Conservation (phyloP, 2,797 vertebrate species). For the Diplodus sargus region DNA sequence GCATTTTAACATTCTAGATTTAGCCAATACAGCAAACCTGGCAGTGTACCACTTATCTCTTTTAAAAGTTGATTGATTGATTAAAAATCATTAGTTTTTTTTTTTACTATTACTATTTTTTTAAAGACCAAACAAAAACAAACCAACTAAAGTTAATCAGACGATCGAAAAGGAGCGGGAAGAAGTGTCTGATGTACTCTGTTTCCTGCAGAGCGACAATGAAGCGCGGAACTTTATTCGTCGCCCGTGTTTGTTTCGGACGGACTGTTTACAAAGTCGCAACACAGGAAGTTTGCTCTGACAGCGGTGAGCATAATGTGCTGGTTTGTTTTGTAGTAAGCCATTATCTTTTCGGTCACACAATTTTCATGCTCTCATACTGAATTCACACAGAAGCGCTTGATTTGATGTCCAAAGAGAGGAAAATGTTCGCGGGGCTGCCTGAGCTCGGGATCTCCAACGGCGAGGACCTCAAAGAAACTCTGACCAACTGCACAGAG, state of each 20-base stretch:
- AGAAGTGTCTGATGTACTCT: neutral
- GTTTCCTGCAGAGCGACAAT: neutral
- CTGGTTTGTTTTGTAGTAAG: neutral
- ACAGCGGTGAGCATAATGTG: neutral
- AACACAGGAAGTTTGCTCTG: slow-evolving; percentile 64
- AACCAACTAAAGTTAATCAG: no score
- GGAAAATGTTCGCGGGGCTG: slow-evolving; percentile 91
- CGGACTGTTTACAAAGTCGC: slow-evolving; percentile 59
- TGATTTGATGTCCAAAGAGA: slow-evolving; percentile 19
- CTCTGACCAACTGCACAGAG: slow-evolving; percentile 97
- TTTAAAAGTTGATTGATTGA: no score
- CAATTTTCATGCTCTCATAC: rapidly evolving
- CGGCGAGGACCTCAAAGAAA: slow-evolving; percentile 97
- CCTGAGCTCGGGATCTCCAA: slow-evolving; percentile 96
- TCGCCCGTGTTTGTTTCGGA: slow-evolving; percentile 41
- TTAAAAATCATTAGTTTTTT: no score
- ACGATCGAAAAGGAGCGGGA: no score
- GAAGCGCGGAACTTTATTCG: neutral
- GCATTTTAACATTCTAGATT: no score
- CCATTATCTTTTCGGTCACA: no score
- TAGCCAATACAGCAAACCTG: no score
- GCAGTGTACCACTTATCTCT: no score
- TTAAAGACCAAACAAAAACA: no score
- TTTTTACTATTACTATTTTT: no score
- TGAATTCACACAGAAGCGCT: no score